Evolutionary conservation across 2,888 invertebrate species (phyloP), one percentile per base, ranked within the genome.

Genomic region (Epinotia nisella): DNA sequence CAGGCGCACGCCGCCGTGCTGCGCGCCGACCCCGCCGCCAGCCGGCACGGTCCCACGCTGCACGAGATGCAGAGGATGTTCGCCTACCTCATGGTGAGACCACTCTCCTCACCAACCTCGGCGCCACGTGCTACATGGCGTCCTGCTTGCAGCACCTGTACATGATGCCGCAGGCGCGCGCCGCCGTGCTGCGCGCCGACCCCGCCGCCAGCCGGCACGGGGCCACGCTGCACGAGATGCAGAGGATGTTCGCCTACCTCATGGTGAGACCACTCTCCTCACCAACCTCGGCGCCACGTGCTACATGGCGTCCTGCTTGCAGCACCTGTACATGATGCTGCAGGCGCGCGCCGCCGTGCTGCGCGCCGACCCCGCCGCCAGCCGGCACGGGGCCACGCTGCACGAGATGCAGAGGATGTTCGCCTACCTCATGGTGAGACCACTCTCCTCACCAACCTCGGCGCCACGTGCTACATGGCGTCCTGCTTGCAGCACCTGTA

Each of bases 241-340:
- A 98, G 92, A 94, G 98, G 79, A 98, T 99, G 98, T 99, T 99
- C 91, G 98, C 98, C 0, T 98, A 98, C 87, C 95, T 99, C n/a
- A n/a, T n/a, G n/a, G n/a, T n/a, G n/a, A n/a, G n/a, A n/a, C n/a
- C n/a, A n/a, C n/a, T n/a, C n/a, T n/a, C 0, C 94, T 99, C 4
- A 98, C 98, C 0, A 99, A 99, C 91, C 94, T 99, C 17, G 99
- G 99, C 35, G 99, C 99, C 35, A 99, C 99, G 0, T 99, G 99
- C 87, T 99, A 99, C 89, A 98, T 99, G 98, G 99, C 99, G 11
- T 98, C 98, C 2, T 98, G 98, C 84, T 97, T 99, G 96, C 99
- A 99, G 88, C 99, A 99, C 89, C 92, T 99, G 76, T 99, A 98
- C 88, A 99, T 99, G 98, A 98, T 99, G 96, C 98, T 98, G 5